Base-by-base conservation (phyloP, 2,113 vertebrate genomes). In the Garra rufa region DNA sequence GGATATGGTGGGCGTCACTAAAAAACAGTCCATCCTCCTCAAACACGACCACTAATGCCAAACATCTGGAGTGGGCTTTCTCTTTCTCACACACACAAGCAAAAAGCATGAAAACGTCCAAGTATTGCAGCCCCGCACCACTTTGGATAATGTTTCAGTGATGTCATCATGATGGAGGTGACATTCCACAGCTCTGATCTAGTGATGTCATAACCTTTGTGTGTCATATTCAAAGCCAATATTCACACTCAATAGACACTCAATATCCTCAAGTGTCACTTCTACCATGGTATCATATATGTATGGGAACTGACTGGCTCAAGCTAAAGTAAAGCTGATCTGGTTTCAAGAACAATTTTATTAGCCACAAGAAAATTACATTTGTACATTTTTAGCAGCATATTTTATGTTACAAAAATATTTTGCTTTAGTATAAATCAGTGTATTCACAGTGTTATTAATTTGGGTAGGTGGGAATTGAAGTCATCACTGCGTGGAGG, bases 11-110 rank as follows among this genome's bases (percentile, higher is more conserved):
- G 81, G 55, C 13, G 14, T 83, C 81, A 75, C 75, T 74, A 74
- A 87, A 87, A 55, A n/a, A 6, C 24, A 34, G 26, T 73, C 57
- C 21, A 82, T 74, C 76, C n/a, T 44, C 15, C 61, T 86, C 50
- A 30, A 74, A 52, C 57, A 17, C 19, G 7, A 24, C 57, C 24
- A 2, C 83, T 59, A 78, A 67, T 78, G 63, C 44, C 26, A 38
- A 84, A 79, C 63, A 55, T 59, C 83, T 67, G 76, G 75, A 71
- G 48, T 69, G 52, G 83, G 38, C 46, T 46, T 17, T 77, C 28
- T 28, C 15, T 70, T 17, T 15, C 34, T 59, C n/a, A 61, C 71
- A 83, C 63, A 34, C 63, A 67, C 28, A 15, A 6, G 11, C 38
- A 52, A 38, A 38, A 0, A 13, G 26, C 9, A 19, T 19, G 26